Conservation (phyloP, 2,888 invertebrate species). For the Kuschelorhynchus macadamiae region DNA sequence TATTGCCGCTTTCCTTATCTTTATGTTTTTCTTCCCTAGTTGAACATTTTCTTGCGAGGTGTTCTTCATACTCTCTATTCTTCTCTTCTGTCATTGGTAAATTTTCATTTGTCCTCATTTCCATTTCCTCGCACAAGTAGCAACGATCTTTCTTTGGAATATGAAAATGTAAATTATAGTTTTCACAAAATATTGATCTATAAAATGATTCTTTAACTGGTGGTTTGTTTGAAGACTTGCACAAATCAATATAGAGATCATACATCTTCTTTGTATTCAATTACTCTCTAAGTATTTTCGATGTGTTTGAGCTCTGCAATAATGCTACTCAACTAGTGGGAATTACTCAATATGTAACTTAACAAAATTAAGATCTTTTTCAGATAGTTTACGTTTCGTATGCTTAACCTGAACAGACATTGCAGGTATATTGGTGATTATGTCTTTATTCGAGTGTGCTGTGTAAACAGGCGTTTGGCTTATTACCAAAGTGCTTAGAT, state of each 20-base stretch:
- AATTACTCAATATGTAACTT: constrained; percentile 16
- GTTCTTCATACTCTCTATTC: neutral
- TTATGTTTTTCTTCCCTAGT: neutral
- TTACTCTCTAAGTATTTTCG: constrained; percentile 23
- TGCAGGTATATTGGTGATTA: constrained; percentile 11
- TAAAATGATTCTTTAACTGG: constrained; percentile 33
- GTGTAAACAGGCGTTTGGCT: constrained; percentile 45
- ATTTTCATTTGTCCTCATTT: constrained; percentile 1
- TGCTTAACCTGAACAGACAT: constrained; percentile 2
- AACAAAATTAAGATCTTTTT: constrained; percentile 22
- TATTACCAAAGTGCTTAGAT: constrained; percentile 38
- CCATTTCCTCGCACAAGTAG: constrained; percentile 16
- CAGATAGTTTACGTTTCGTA: neutral
- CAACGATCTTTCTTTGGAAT: constrained; percentile 28
- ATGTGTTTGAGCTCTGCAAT: constrained; percentile 19
- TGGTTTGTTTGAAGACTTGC: constrained; percentile 24
- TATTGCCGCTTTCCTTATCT: constrained; percentile 8
- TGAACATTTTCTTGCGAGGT: neutral
- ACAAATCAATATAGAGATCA: constrained; percentile 26
- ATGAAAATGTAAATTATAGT: constrained; percentile 29
- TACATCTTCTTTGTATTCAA: constrained; percentile 33
- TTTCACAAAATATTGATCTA: neutral
- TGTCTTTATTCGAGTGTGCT: constrained; percentile 30
- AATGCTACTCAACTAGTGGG: constrained; percentile 17
- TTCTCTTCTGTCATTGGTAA: constrained; percentile 6